Evolutionary conservation across 2,113 vertebrate genomes (phyloP), one percentile per base, ranked within the genome.

Genomic region (Sialia sialis): DNA sequence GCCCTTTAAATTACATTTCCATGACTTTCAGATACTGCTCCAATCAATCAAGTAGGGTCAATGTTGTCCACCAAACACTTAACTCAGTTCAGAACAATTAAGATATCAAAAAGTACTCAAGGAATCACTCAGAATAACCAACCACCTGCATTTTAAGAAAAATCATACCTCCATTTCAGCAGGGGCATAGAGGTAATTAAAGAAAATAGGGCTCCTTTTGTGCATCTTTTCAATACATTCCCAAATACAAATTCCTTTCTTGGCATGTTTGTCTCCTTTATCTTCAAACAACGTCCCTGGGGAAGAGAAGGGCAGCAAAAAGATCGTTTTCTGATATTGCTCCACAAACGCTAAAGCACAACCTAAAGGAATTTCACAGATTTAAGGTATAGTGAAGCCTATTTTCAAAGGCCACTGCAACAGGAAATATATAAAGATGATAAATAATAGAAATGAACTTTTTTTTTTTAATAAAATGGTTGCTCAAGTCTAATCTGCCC

Each of bases 241-340:
- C 99, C 99, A 99, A 97, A 99, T 98, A 94, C 99, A 99, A 95
- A 99, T 97, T 69, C 99, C 99, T 97, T 98, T 99, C 90, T 98
- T 99, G 92, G 98, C 97, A 95, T 99, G 99, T 73, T 99, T 99
- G 72, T 99, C 99, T 95, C 98, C 98, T 98, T 99, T 99, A 96
- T 99, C 99, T 85, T 99, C 99, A 96, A 99, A 99, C 92, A 99
- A 93, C 59, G 99, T 98, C 64, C 99, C 99, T 99, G 96, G 25
- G 58, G 94, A 97, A 86, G 94, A 92, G 36, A 74, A 91, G 1
- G 78, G 44, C 43, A 92, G 46, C 26, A 86, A 44, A 87, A 88
- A 72, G 27, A 67, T 6, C 43, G 56, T 10, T 52, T 84, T 84
- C 51, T 17, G 38, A 49, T 52, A 81, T 69, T 34, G 49, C 7